A percentile compares a stretch with the other conserved stretches of the same genome.
These are phyloP conservation scores for Ylistrum balloti DNA, from an alignment of 1,140 invertebrate species.

Conservation along the genomic window DNA sequence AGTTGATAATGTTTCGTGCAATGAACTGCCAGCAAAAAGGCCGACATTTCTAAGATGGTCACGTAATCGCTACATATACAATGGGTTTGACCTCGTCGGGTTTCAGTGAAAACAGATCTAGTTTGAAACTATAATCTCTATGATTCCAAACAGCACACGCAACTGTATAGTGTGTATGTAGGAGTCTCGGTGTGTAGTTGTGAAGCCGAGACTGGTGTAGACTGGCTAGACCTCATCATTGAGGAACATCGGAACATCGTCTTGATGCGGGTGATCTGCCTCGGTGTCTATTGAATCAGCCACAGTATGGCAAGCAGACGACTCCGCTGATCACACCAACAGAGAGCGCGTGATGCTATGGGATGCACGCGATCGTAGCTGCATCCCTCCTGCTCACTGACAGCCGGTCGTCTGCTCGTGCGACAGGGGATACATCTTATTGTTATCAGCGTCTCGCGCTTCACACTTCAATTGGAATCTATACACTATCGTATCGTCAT, in stretches of 20 bases:
- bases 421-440: slow-evolving; percentile 15
- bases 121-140: neutral
- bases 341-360: slow-evolving; percentile 20
- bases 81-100: no score
- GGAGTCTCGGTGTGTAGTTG: no score
- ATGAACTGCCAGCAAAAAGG: no score
- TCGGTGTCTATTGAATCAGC: neutral
- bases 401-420: slow-evolving; percentile 14
- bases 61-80: no score
- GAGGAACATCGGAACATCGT: slow-evolving; percentile 3
- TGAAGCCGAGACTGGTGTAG: neutral
- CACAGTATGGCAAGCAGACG: slow-evolving; percentile 14
- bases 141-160: neutral
- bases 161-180: neutral
- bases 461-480: slow-evolving; percentile 22
- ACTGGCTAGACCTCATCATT: neutral
- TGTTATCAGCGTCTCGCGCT: neutral
- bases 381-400: neutral
- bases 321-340: neutral
- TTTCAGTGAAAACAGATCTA: no score
- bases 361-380: slow-evolving; percentile 22
- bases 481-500: neutral
- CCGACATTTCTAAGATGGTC: no score
- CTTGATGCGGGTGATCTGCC: neutral
- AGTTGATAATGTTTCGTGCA: no score